Base-by-base conservation (phyloP, 2,797 vertebrate genomes). In the Orientallactaga sibirica region DNA sequence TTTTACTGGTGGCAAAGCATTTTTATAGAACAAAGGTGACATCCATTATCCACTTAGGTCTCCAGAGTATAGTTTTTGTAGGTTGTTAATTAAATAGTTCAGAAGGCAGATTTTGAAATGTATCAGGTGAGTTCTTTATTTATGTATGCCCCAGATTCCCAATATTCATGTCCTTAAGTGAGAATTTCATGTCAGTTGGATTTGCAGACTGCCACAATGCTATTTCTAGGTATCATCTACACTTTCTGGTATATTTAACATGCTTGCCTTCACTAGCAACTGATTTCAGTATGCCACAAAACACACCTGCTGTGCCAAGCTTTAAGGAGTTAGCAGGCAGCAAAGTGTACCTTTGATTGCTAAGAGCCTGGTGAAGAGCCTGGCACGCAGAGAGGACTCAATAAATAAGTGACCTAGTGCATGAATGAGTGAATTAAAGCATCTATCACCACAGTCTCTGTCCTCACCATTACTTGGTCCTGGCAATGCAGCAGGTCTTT, bases 21-120 rank as follows among this genome's bases (percentile, higher is more conserved):
- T 98, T 98, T 97, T 97, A 96, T 92, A 95, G 91, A 97, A 97
- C 55, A 96, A 96, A 97, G 86, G 79, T 92, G 92, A 66, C 95
- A 97, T 97, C 94, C 95, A 97, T 97, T 97, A 97, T 92, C 86
- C 67, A 94, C 91, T 94, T 96, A 89, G 91, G 25, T 96, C 92
- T 97, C 95, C 93, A 67, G 81, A 95, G 97, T 93, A 86, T 95
- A 93, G 95, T 84, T 96, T 97, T 96, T 88, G 96, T 92, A 96
- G 41, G 92, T 96, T 96, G 84, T 95, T 97, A 98, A 98, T 98
- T 98, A 98, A 97, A 97, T 88, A 97, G 93, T 96, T 97, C 97
- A 97, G 94, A 96, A 98, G 92, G 96, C 18, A 94, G 76, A 77
- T 91, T 90, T 91, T 93, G 80, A 94, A 96, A 92, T 90, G 84